Percentiles rank a stretch among this genome's conserved stretches.
Conservation (phyloP, 2,888 invertebrate genomes). For the Campaea margaritaria region DNA sequence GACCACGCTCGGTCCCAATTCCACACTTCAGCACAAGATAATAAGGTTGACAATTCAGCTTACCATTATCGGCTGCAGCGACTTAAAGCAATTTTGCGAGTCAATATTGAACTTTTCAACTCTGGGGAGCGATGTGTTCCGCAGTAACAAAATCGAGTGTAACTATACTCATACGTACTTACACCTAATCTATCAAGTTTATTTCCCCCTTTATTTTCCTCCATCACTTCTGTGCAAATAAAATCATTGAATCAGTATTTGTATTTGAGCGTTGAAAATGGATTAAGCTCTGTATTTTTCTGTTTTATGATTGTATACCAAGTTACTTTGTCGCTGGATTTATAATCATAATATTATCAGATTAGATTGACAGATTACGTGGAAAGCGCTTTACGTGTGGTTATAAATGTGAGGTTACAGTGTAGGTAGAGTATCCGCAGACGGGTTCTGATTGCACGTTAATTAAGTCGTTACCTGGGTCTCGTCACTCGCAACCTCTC, state of each 20-base stretch:
- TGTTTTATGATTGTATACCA: no score
- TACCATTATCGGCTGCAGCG: constrained; percentile 73
- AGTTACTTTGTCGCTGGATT: not conserved
- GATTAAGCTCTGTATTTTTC: no score
- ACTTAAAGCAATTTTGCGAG: constrained; percentile 82
- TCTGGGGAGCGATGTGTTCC: constrained; percentile 73
- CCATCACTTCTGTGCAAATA: constrained; percentile 40
- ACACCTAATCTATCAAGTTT: constrained; percentile 47
- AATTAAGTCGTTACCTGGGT: constrained; percentile 70
- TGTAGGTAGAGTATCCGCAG: constrained; percentile 41
- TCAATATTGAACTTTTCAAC: constrained; percentile 82
- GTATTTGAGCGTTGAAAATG: not conserved
- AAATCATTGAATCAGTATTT: constrained; percentile 33
- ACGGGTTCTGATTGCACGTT: constrained; percentile 62
- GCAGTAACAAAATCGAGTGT: constrained; percentile 63
- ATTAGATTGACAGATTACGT: not conserved
- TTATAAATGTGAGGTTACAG: constrained; percentile 9
- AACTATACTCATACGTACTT: constrained; percentile 38
- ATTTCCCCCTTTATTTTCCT: constrained; percentile 41
- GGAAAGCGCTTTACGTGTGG: not conserved
- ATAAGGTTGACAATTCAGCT: constrained; percentile 73
- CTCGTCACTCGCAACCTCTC: constrained; percentile 52
- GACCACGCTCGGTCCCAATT: constrained; percentile 64
- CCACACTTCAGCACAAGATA: constrained; percentile 56
- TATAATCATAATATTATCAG: not conserved